Evolutionary conservation across 2,113 vertebrate genomes (phyloP).

Genomic region (Spermophilus dauricus): DNA sequence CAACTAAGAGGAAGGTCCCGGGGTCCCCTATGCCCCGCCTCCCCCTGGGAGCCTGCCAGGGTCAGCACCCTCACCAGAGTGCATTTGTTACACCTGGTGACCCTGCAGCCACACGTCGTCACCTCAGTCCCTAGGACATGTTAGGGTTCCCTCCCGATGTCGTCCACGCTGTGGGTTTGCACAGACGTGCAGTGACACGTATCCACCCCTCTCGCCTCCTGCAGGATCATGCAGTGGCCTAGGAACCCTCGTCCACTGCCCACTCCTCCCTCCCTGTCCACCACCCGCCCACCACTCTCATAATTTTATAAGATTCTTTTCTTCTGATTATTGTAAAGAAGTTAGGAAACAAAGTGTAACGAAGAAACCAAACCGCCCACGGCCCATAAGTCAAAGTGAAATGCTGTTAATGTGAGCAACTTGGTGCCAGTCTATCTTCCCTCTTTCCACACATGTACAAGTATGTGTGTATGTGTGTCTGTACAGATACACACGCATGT

Average conservation of each 20-base stretch:
- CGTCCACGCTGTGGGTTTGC: not conserved
- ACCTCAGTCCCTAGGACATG: not conserved
- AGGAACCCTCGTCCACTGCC: not conserved
- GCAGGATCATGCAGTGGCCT: not conserved
- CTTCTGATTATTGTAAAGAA: not conserved
- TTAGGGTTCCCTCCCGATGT: not conserved
- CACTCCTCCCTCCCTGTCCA: too few species aligned
- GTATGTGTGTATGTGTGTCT: accelerated
- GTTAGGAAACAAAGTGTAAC: not conserved
- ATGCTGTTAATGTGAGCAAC: not conserved
- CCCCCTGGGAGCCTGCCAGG: not conserved
- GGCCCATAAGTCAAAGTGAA: not conserved
- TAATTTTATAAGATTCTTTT: not conserved
- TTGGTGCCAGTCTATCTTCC: not conserved
- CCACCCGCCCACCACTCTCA: not conserved
- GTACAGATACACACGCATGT: not conserved
- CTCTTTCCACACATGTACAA: not conserved
- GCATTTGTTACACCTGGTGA: accelerated
- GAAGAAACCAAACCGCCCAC: not conserved
- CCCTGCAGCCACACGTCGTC: too few species aligned
- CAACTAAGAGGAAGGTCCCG: not conserved
- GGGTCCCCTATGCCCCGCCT: not conserved
- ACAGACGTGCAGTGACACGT: accelerated
- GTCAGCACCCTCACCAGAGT: not conserved
- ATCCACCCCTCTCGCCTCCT: too few species aligned